Evolutionary conservation across 2,888 invertebrate genomes (phyloP), one percentile per base, ranked within the genome.

Genomic region (Tanytarsus gracilentus): DNA sequence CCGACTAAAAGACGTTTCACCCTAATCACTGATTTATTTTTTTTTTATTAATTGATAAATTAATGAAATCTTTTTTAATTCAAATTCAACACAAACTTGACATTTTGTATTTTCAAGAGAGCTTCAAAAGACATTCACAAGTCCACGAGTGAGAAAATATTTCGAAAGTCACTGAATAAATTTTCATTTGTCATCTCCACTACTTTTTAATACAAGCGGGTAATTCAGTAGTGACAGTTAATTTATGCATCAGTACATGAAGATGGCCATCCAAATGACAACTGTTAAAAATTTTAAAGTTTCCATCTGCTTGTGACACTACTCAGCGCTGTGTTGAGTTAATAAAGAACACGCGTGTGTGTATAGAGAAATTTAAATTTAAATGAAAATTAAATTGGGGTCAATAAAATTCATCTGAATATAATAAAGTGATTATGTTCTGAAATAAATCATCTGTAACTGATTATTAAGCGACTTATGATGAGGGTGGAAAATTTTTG

Each of bases 121-220:
- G 16, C n/a, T 36, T 4, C n/a, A 36, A 36, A 14, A 36, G n/a
- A 14, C 16, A 36, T n/a, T 14, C 36, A 36, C 36, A 14, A 36
- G 36, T n/a, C n/a, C n/a, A n/a, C n/a, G 36, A 36, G 36, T 14
- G n/a, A 36, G 16, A 36, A 36, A 14, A 36, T 14, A 36, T 44
- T 44, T 44, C 44, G 44, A 44, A 44, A 44, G 44, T 44, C 44
- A 44, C 23, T 44, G 44, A 23, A 23, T 44, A n/a, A 44, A 44
- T 44, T 21, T 44, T 44, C 44, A 44, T 23, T 44, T 44, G 44
- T 18, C 36, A 14, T 36, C 36, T 36, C 23, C 7, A 23, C 18
- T 44, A 23, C 44, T n/a, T n/a, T n/a, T n/a, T n/a, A n/a, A n/a
- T n/a, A n/a, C n/a, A n/a, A n/a, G n/a, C n/a, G n/a, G n/a, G 44